phyloP scores from a whole-genome alignment of 2,888 invertebrate species.

The Hartigia nigra region DNA sequence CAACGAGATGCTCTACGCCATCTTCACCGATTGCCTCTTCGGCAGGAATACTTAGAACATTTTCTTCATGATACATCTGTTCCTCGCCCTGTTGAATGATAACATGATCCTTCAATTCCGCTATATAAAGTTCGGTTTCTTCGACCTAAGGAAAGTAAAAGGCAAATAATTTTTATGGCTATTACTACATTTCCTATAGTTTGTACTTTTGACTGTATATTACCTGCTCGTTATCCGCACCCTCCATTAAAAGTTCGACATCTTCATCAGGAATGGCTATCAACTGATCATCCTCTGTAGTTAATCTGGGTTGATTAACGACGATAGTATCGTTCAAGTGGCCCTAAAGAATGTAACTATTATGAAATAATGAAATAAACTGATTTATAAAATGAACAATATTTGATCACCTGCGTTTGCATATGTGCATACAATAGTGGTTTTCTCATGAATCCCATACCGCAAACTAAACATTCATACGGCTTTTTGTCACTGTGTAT shows the following conservation, averaged over 20 bases:
- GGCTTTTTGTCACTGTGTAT: constrained; percentile 89
- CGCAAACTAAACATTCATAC: constrained; percentile 85
- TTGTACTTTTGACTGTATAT: not conserved
- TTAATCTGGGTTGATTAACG: constrained; percentile 82
- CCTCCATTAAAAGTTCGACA: constrained; percentile 61
- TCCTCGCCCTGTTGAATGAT: constrained; percentile 65
- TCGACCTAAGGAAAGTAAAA: constrained; percentile 40
- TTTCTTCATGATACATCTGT: constrained; percentile 55
- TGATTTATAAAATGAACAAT: not conserved
- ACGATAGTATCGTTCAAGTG: constrained; percentile 86
- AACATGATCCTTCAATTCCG: constrained; percentile 68
- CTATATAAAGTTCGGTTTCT: constrained; percentile 68
- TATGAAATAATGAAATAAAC: constrained; percentile 11
- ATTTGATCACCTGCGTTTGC: constrained; percentile 70
- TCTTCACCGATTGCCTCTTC: constrained; percentile 40
- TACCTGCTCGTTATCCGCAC: constrained; percentile 50
- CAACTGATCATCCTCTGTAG: constrained; percentile 69
- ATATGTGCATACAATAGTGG: constrained; percentile 82
- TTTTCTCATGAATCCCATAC: constrained; percentile 86
- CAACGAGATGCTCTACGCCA: constrained; percentile 52
- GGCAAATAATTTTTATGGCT: not conserved
- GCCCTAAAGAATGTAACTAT: constrained; percentile 65
- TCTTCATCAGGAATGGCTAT: constrained; percentile 61
- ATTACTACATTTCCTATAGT: not conserved
- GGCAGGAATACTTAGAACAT: constrained; percentile 48